A percentile compares a stretch with the other conserved stretches of the same genome.
Evolutionary conservation across 2,113 vertebrate genomes (phyloP).

Genomic region (Psittacus erithacus): DNA sequence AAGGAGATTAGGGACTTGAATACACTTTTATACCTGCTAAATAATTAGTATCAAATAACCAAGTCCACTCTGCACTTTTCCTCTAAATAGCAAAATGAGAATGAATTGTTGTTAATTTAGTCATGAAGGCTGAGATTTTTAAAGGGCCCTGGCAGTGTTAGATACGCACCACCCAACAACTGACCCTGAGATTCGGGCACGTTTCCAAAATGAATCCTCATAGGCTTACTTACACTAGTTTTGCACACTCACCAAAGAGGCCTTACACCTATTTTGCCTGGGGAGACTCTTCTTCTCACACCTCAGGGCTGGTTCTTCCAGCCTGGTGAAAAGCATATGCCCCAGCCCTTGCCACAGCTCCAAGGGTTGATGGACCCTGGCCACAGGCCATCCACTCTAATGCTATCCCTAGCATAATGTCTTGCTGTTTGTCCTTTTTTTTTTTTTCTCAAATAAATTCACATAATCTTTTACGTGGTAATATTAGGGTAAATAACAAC

Average conservation of each 20-base stretch:
- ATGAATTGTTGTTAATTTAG: background rate
- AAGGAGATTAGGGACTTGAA: slow-evolving; percentile 51
- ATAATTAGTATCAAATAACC: slow-evolving; percentile 59
- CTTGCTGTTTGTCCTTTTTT: background rate
- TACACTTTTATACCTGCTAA: slow-evolving; percentile 16
- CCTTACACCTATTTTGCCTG: background rate
- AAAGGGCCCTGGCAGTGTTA: background rate
- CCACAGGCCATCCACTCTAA: background rate
- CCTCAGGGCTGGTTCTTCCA: background rate
- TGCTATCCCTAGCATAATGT: background rate
- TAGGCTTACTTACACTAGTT: background rate
- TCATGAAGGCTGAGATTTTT: background rate
- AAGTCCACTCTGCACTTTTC: slow-evolving; percentile 21
- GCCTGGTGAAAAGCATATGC: background rate
- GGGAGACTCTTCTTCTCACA: background rate
- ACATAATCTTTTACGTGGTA: background rate
- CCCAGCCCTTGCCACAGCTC: background rate
- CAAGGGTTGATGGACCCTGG: background rate
- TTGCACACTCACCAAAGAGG: rapidly evolving
- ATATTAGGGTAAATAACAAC: background rate
- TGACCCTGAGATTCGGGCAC: background rate
- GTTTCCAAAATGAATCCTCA: background rate
- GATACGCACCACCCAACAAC: background rate
- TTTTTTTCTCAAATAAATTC: background rate
- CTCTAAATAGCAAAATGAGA: background rate